Conservation (phyloP, 23 tunicate genomes). For the Trididemnum nubilum region DNA sequence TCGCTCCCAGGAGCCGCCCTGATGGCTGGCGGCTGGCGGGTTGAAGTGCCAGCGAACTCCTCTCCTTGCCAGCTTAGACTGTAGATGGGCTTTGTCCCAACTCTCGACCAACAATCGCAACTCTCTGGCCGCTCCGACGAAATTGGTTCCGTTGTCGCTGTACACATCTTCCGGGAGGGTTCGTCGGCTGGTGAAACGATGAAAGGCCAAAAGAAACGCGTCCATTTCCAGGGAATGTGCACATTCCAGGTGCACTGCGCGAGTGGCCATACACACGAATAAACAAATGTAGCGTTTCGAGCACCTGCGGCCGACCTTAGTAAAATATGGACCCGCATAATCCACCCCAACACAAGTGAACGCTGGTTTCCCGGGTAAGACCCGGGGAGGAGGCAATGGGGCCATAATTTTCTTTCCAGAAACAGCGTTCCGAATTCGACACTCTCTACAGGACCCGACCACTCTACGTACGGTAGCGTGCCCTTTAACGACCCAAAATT, state of each 20-base stretch:
- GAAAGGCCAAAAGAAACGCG: background rate
- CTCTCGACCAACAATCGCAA: too few relatives aligned
- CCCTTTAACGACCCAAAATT: too few relatives aligned
- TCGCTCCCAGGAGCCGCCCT: too few relatives aligned
- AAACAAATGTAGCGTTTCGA: background rate
- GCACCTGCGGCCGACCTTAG: too few relatives aligned
- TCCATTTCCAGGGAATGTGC: background rate
- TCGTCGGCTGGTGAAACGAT: slow-evolving; percentile 4
- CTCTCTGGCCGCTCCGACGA: background rate
- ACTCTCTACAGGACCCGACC: too few relatives aligned
- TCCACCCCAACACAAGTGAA: slow-evolving; percentile 1
- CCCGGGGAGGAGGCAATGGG: too few relatives aligned
- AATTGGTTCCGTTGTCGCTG: background rate
- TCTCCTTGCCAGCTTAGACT: too few relatives aligned
- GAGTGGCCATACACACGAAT: slow-evolving; percentile 1
- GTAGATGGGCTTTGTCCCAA: too few relatives aligned
- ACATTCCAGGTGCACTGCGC: background rate
- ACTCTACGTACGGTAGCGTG: too few relatives aligned
- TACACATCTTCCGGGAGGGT: background rate
- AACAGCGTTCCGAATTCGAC: too few relatives aligned
- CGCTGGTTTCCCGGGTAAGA: background rate
- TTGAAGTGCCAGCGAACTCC: background rate
- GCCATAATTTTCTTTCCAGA: too few relatives aligned
- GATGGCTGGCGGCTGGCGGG: background rate
- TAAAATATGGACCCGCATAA: too few relatives aligned